Conservation (phyloP, 92 coral and sea anemone species). For the Parazoanthus atlanticus region DNA sequence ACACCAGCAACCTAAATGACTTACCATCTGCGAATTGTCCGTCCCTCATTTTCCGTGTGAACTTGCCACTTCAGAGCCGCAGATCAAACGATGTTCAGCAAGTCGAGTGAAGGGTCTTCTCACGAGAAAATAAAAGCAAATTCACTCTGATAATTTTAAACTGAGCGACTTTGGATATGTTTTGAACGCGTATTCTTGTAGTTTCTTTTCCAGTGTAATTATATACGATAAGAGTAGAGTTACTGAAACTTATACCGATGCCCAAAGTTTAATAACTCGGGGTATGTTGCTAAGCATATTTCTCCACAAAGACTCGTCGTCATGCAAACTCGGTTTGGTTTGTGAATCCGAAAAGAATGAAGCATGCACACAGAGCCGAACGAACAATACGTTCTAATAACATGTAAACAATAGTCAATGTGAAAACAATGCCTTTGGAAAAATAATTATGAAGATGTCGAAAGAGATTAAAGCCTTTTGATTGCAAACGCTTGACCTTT, state of each 20-base stretch:
- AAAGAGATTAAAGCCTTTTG: neutral
- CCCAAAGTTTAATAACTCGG: neutral
- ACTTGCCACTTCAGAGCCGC: slow-evolving; percentile 4
- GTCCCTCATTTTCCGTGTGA: neutral
- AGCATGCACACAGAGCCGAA: neutral
- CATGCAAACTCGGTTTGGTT: neutral
- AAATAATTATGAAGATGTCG: neutral
- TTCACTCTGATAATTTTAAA: neutral
- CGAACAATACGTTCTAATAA: neutral
- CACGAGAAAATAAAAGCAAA: neutral
- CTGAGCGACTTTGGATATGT: neutral
- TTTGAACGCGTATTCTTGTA: neutral
- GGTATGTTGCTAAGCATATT: neutral
- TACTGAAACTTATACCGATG: neutral
- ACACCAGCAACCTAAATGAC: neutral
- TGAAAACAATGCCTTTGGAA: neutral
- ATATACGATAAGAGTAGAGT: neutral
- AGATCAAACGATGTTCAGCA: neutral
- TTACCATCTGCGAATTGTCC: neutral
- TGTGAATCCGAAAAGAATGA: neutral
- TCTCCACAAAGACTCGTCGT: neutral
- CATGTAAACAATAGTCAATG: neutral
- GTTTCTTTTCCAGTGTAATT: neutral
- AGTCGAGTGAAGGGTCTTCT: neutral
- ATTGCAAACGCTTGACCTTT: neutral